A percentile compares a stretch with the other conserved stretches of the same genome.
Evolutionary conservation across 2,797 vertebrate species (phyloP).

Genomic region (Lutjanus argentimaculatus): DNA sequence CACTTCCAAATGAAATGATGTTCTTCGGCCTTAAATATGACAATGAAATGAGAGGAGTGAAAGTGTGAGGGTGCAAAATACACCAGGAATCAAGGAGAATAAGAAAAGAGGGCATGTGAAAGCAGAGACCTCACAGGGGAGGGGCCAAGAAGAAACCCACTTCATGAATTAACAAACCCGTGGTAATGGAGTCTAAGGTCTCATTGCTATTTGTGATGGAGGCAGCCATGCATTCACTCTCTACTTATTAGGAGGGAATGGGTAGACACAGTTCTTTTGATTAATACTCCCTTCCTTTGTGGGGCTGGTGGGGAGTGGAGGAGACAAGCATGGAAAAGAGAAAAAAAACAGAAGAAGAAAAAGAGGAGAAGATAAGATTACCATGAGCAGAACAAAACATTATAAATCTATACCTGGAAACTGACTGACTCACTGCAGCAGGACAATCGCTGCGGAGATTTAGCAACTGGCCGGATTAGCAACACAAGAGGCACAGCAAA

Average conservation of each 20-base stretch:
- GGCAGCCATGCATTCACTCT: slow-evolving; percentile 81
- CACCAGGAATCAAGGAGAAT: slow-evolving; percentile 63
- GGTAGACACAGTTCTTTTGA: slow-evolving; percentile 78
- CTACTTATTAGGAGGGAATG: slow-evolving; percentile 80
- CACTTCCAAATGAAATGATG: slow-evolving; percentile 62
- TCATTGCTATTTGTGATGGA: slow-evolving; percentile 82
- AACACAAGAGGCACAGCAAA: slow-evolving; percentile 59
- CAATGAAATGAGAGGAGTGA: slow-evolving; percentile 46
- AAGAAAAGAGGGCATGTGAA: slow-evolving; percentile 56
- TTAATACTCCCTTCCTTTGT: slow-evolving; percentile 76
- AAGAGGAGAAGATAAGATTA: slow-evolving; percentile 65
- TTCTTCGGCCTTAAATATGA: slow-evolving; percentile 57
- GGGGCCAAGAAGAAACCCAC: slow-evolving; percentile 63
- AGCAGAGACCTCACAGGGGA: slow-evolving; percentile 53
- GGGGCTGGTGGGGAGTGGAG: slow-evolving; percentile 50
- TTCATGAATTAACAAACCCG: slow-evolving; percentile 82
- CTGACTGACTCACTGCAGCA: slow-evolving; percentile 62
- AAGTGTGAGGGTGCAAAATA: slow-evolving; percentile 45
- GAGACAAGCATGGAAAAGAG: slow-evolving; percentile 47
- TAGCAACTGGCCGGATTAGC: slow-evolving; percentile 71
- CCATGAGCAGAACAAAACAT: slow-evolving; percentile 60
- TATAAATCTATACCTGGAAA: slow-evolving; percentile 76
- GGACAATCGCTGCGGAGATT: slow-evolving; percentile 71
- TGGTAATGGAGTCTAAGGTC: slow-evolving; percentile 83
- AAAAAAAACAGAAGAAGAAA: slow-evolving; percentile 9